These are phyloP conservation scores for Steinernema carpocapsae DNA, from an alignment of 2,888 invertebrate species.

Conservation along the genomic window DNA sequence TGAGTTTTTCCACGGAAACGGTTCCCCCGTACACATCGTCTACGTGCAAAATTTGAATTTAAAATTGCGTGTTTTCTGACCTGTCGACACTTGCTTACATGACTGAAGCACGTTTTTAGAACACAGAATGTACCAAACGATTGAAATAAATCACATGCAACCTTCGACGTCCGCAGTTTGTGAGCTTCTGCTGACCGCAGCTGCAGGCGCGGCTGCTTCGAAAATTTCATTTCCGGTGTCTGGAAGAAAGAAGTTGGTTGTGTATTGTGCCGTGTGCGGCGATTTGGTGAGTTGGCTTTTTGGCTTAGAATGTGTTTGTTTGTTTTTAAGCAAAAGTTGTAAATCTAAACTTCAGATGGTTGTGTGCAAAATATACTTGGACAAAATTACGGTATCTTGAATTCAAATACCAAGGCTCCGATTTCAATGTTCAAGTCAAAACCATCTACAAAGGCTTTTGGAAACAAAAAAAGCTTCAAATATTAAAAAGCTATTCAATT, in stretches of 20 bases:
- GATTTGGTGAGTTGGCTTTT: background rate
- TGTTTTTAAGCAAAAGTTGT: too few species aligned
- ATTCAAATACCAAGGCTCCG: too few species aligned
- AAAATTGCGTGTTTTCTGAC: background rate
- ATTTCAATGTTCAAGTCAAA: too few species aligned
- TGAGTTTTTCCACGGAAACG: background rate
- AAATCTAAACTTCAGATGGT: too few species aligned
- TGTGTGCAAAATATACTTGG: too few species aligned
- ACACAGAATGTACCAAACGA: conserved; percentile 1
- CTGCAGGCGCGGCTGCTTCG: background rate
- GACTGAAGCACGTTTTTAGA: background rate
- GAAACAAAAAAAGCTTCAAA: too few species aligned
- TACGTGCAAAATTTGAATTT: background rate
- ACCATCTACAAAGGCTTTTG: too few species aligned
- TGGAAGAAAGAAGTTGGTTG: background rate
- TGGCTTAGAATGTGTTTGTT: too few species aligned
- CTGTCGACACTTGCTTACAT: background rate
- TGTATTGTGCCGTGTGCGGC: conserved; percentile 24
- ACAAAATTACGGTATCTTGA: too few species aligned
- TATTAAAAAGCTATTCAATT: too few species aligned
- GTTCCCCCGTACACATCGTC: background rate
- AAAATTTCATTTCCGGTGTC: background rate
- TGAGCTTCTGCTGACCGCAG: conserved; percentile 1
- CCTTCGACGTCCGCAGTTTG: conserved; percentile 24
- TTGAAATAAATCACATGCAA: conserved; percentile 31